Base-by-base conservation (phyloP, 2,888 invertebrate species). In the Tuberolachnus salignus region DNA sequence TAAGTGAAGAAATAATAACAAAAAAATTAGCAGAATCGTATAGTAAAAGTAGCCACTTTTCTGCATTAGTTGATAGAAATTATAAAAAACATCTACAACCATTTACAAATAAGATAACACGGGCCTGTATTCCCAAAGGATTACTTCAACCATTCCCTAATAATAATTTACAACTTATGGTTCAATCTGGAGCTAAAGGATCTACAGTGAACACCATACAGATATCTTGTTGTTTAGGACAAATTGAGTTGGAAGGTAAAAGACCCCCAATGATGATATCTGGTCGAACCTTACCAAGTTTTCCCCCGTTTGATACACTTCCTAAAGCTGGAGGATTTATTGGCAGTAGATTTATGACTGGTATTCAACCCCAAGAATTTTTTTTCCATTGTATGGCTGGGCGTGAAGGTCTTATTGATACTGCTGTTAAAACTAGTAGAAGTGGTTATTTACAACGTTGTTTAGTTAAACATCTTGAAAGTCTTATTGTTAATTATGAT, bases 371-470 rank as follows among this genome's bases (percentile, higher is more conserved):
- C 0, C 97, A 97, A 86, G 98, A 99, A 85, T 97, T 97, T 85
- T 99, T 97, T 87, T 98, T 98, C 87, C 98, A 99, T 89, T 98
- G 98, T 85, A 99, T 99, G 98, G 99, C 99, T 75, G 99, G 99
- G 78, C 90, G 99, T 86, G 99, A 99, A 90, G 95, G 99, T 88
- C 89, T 99, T 75, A 95, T 99, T 84, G 99, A 99, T 90, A 99
- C 99, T 4, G 99, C 99, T 82, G 98, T 99, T 0, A 99, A 99
- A 88, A 99, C 99, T 1, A 97, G 97, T 87, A 91, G 98, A 81
- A 97, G 97, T 83, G 99, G 99, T 83, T 99, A 99, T 86, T 88
- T 99, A 80, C 97, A 98, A 86, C 89, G 98, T 82, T 99, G 99
- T 86, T 88, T 99, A 11, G 94, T 99, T 80, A 99, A 99, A 86